Percentiles rank a stretch among this genome's conserved stretches.
Conservation (phyloP, 2,888 invertebrate species). For the Muscina levida region DNA sequence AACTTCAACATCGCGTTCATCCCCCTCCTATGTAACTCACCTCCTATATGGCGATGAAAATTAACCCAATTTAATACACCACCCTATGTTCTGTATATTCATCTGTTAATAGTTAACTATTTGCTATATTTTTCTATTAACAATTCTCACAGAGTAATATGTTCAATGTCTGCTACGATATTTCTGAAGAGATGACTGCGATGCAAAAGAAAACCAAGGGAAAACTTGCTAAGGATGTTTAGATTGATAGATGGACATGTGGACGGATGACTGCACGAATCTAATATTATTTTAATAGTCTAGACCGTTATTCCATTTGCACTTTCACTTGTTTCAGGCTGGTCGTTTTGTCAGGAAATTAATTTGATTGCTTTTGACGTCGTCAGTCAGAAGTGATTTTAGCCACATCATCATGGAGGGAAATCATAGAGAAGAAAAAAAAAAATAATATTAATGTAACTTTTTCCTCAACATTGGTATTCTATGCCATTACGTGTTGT, state of each 20-base stretch:
- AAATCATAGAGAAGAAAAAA: slow-evolving; percentile 52
- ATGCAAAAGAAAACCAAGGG: not conserved
- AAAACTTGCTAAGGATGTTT: not conserved
- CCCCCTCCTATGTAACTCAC: not conserved
- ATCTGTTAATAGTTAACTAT: slow-evolving; percentile 45
- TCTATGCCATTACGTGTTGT: slow-evolving; percentile 29
- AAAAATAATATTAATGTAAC: slow-evolving; percentile 65
- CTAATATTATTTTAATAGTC: slow-evolving; percentile 57
- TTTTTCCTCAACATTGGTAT: slow-evolving; percentile 8
- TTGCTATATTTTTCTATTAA: slow-evolving; percentile 57
- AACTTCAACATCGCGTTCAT: too few species aligned
- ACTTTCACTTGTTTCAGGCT: slow-evolving; percentile 27
- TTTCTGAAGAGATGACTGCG: not conserved
- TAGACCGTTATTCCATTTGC: slow-evolving; percentile 24
- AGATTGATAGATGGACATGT: not conserved
- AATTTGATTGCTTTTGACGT: slow-evolving; percentile 72
- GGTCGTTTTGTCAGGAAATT: slow-evolving; percentile 64
- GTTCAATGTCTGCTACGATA: slow-evolving; percentile 13
- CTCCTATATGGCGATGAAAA: not conserved
- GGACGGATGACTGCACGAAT: not conserved
- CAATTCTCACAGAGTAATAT: slow-evolving; percentile 36
- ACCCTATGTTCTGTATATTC: not conserved
- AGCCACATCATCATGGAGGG: slow-evolving; percentile 37
- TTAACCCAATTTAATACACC: slow-evolving; percentile 2
- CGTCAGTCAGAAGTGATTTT: slow-evolving; percentile 73